Conservation (phyloP, 2,113 vertebrate species). For the Nothobranchius kuhntae region DNA sequence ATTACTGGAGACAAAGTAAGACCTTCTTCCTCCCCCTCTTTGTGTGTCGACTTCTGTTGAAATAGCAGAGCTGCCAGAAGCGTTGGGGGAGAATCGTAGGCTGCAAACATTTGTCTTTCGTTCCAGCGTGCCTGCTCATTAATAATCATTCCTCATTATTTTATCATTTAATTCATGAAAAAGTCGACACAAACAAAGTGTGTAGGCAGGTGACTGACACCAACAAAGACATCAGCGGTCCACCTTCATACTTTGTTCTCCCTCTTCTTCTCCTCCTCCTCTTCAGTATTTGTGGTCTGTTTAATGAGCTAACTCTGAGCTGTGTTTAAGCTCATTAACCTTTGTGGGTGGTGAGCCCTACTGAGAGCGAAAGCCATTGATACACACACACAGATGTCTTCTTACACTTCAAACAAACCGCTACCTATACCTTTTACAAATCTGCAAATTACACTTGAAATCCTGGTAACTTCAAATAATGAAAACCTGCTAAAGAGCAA, state of each 20-base stretch:
- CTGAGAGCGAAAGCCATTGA: constrained; percentile 64
- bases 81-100: constrained; percentile 20
- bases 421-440: constrained; percentile 34
- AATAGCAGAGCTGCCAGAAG: constrained; percentile 3
- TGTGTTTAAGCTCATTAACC: constrained; percentile 91
- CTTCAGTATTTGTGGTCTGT: constrained; percentile 64
- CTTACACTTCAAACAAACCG: constrained; percentile 37
- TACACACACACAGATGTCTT: constrained; percentile 50
- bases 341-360: constrained; percentile 79
- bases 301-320: constrained; percentile 90
- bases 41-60: constrained; percentile 14
- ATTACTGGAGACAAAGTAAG: not conserved
- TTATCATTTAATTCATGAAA: not conserved
- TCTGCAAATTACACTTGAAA: constrained; percentile 12
- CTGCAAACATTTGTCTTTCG: constrained; percentile 4
- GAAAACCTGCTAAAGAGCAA: not conserved
- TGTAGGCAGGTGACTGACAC: constrained; percentile 2
- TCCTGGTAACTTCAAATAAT: constrained; percentile 9
- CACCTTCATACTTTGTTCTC: constrained; percentile 30
- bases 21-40: constrained; percentile 16
- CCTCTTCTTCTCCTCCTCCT: constrained; percentile 34
- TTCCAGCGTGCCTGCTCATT: constrained; percentile 31
- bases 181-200: not conserved
- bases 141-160: constrained; percentile 13
- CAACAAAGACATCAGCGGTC: constrained; percentile 24